These are phyloP conservation scores for Parnassius glacialis DNA, from an alignment of 2,888 invertebrate species.

Conservation along the genomic window DNA sequence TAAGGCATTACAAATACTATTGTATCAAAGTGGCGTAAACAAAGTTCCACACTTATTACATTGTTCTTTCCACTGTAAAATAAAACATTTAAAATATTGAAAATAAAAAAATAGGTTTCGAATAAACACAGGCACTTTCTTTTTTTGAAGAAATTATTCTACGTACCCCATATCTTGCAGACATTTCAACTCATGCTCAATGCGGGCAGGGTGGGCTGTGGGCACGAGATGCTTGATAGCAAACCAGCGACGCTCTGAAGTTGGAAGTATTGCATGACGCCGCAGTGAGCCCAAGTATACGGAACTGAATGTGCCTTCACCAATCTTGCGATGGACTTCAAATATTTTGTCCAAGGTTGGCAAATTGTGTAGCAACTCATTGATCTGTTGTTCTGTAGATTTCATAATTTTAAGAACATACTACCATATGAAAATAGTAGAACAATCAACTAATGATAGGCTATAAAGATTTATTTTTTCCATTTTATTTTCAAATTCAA, in stretches of 20 bases:
- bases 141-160: neutral
- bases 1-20: constrained; percentile 95
- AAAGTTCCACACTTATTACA: constrained; percentile 90
- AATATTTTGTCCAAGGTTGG: constrained; percentile 84
- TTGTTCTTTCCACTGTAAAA: constrained; percentile 87
- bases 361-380: constrained; percentile 69
- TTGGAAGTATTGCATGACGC: constrained; percentile 57
- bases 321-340: constrained; percentile 85
- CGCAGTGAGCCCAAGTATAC: constrained; percentile 89
- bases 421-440: too few species aligned
- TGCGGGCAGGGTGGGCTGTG: constrained; percentile 90
- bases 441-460: too few species aligned
- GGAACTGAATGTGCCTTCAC: constrained; percentile 93
- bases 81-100: constrained; percentile 7
- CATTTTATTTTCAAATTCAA: too few species aligned
- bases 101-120: constrained; percentile 9
- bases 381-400: constrained; percentile 62
- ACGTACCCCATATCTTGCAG: constrained; percentile 87
- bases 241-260: constrained; percentile 80
- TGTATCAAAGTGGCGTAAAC: constrained; percentile 88
- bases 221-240: constrained; percentile 94
- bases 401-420: neutral
- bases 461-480: too few species aligned
- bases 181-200: constrained; percentile 90
- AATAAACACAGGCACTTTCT: too few species aligned